Percentiles rank a stretch among this genome's conserved stretches.
Evolutionary conservation across 2,888 invertebrate species (phyloP).

Genomic region (Unio pictorum): DNA sequence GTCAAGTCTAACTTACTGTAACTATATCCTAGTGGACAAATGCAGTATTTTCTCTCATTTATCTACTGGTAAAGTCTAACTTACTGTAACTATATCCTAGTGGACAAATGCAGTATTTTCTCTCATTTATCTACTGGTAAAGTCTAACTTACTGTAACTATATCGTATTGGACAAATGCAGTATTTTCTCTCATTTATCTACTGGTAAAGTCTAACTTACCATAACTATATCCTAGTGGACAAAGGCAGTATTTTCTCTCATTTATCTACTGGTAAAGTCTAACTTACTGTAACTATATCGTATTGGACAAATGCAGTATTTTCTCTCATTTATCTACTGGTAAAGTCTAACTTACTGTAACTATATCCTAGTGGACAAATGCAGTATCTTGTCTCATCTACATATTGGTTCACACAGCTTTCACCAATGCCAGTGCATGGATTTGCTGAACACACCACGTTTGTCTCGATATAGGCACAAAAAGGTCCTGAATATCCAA

Average conservation of each 20-base stretch:
- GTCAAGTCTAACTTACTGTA: conserved; percentile 6
- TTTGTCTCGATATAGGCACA: conserved; percentile 33
- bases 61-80: neutral
- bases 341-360: conserved; percentile 16
- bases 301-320: too few species aligned
- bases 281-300: too few species aligned
- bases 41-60: too few species aligned
- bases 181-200: conserved; percentile 19
- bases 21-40: too few species aligned
- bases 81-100: conserved; percentile 32
- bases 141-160: conserved; percentile 20
- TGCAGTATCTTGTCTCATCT: conserved; percentile 21
- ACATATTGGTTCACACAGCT: conserved; percentile 46
- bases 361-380: conserved; percentile 32
- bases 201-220: conserved; percentile 23
- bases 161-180: conserved; percentile 36
- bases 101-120: conserved; percentile 29
- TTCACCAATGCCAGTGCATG: conserved; percentile 9
- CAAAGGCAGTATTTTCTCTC: conserved; percentile 32
- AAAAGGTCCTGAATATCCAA: conserved; percentile 37
- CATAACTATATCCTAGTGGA: conserved; percentile 11
- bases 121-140: conserved; percentile 22
- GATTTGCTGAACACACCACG: conserved; percentile 11
- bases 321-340: too few species aligned
- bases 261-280: conserved; percentile 26